Percentiles rank a stretch among this genome's conserved stretches.
Conservation (phyloP, 64 coral and sea anemone genomes). For the Astreopora myriophthalma region DNA sequence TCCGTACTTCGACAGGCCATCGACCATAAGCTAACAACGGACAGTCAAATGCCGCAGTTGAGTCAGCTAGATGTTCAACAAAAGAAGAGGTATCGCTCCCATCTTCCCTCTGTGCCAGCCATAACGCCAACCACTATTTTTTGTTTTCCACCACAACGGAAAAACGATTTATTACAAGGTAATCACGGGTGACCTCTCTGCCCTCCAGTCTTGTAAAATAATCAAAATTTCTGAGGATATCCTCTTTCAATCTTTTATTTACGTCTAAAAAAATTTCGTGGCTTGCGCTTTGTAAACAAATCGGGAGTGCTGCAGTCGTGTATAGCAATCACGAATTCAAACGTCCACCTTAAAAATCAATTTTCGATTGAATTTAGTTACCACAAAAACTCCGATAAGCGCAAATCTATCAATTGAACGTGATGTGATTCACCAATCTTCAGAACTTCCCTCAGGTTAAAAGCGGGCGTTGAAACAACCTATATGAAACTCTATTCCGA, state of each 20-base stretch:
- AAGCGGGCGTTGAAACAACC: neutral
- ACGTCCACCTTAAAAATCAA: neutral
- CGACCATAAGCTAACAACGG: too few species aligned
- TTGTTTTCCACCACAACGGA: neutral
- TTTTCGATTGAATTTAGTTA: neutral
- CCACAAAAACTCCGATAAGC: neutral
- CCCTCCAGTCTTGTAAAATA: slow-evolving; percentile 70
- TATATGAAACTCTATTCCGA: neutral
- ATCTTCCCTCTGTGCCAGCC: neutral
- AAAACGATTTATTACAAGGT: slow-evolving; percentile 57
- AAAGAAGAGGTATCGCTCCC: neutral
- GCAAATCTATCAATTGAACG: slow-evolving; percentile 7
- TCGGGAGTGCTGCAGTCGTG: neutral
- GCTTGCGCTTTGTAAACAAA: slow-evolving; percentile 26
- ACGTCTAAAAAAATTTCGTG: slow-evolving; percentile 22
- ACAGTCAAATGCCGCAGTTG: neutral
- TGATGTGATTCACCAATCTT: neutral
- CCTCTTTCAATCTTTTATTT: slow-evolving; percentile 71
- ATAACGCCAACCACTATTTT: neutral
- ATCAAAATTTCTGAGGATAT: slow-evolving; percentile 71
- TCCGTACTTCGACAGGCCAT: too few species aligned
- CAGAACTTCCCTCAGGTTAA: neutral
- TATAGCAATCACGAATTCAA: neutral
- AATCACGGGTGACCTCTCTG: slow-evolving; percentile 89
- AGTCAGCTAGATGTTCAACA: neutral